Evolutionary conservation across 2,888 invertebrate species (phyloP), one percentile per base, ranked within the genome.

Genomic region (Cordilura impudica): DNA sequence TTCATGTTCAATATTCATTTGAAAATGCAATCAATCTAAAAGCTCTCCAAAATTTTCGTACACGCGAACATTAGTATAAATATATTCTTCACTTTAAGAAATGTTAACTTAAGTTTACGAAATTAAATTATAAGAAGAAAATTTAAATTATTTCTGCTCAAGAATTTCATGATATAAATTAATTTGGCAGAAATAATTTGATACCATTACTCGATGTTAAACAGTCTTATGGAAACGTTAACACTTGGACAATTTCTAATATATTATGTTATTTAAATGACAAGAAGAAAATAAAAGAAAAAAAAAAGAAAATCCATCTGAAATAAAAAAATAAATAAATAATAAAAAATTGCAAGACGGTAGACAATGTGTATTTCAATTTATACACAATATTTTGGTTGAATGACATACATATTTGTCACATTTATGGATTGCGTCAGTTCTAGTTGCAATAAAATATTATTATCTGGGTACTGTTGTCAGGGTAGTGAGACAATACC

Each of bases 341-440:
- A n/a, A n/a, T n/a, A n/a, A n/a, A n/a, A n/a, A n/a, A 39, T 39
- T 39, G 35, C 35, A 12, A 39, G 8, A 1, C 23, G 23, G 12
- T 23, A 19, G 12, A 54, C 14, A 19, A 54, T 26, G 61, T 75
- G 35, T 75, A 63, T 75, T 75, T 75, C n/a, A 47, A 45, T 75
- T 61, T 60, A 69, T 47, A 54, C 61, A 39, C 35, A 54, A 56
- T 63, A 61, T 69, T 26, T 61, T 49, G 14, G 54, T 54, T 63
- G 61, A 69, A 56, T 69, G 69, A 49, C 75, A 75, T 49, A 49
- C 75, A 75, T 49, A 75, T 69, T 69, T 75, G 69, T 63, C 61
- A 56, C 69, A 61, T 53, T 49, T 54, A 63, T 69, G 61, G 16
- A 69, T 75, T 61, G 75, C 67, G 75, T 75, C 75, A 75, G 75